Evolutionary conservation across 1,140 invertebrate species (phyloP).

Genomic region (Pectinophora gossypiella): DNA sequence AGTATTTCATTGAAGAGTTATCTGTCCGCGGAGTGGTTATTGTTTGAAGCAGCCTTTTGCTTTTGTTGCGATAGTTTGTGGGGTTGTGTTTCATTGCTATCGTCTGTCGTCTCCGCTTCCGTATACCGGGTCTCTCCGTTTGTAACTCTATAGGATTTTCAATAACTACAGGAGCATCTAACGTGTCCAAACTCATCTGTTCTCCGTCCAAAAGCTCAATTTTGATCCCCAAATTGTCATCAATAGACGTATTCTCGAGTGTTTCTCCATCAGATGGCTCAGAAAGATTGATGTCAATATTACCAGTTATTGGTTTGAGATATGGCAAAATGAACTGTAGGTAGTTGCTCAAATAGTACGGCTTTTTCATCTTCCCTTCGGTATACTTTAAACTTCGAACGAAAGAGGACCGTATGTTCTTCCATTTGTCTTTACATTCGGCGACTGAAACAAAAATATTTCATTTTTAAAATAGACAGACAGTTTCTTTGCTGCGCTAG

Average conservation of each 20-base stretch:
- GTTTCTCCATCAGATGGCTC: background rate
- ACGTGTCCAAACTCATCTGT: background rate
- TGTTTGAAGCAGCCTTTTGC: background rate
- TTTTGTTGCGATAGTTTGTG: background rate
- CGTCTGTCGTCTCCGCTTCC: background rate
- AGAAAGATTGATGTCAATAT: background rate
- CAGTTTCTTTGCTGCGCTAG: no score
- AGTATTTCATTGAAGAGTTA: conserved; percentile 26
- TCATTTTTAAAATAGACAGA: conserved; percentile 3
- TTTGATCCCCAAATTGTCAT: background rate
- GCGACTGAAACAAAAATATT: conserved; percentile 24
- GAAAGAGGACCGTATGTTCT: conserved; percentile 34
- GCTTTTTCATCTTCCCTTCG: conserved; percentile 27
- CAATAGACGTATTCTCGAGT: background rate
- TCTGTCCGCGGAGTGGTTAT: background rate
- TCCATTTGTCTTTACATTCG: conserved; percentile 42
- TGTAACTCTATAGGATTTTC: background rate
- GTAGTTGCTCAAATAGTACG: conserved; percentile 28
- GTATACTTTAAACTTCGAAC: conserved; percentile 28
- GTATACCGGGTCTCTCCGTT: background rate
- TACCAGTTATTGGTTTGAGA: conserved; percentile 19
- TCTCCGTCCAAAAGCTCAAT: background rate
- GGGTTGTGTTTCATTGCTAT: no score
- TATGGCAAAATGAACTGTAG: conserved; percentile 32
- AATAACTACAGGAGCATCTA: background rate